Conservation (phyloP, 2,113 vertebrate species). For the Guaruba guarouba region DNA sequence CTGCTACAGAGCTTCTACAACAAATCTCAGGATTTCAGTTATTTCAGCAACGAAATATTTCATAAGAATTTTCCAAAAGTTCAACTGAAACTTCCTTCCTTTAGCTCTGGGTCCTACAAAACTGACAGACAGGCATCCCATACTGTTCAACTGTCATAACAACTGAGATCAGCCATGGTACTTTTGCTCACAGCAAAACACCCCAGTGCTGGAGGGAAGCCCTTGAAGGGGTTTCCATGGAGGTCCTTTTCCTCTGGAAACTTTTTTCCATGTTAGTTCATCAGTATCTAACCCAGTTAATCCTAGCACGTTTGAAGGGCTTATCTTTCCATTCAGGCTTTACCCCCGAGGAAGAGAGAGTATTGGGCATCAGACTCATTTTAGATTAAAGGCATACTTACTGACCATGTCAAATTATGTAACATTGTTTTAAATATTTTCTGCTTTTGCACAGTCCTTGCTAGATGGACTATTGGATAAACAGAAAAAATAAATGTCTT, state of each 20-base stretch:
- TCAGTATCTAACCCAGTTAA: conserved; percentile 28
- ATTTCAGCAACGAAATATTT: background rate
- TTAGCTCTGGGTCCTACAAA: background rate
- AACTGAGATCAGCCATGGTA: background rate
- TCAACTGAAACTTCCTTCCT: conserved; percentile 11
- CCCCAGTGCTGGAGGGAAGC: background rate
- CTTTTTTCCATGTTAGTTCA: conserved; percentile 2
- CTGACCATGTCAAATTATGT: conserved; percentile 28
- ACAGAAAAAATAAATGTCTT: background rate
- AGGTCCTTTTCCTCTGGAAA: conserved; percentile 15
- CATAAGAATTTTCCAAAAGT: conserved; percentile 13
- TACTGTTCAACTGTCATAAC: conserved; percentile 3
- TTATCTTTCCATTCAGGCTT: conserved; percentile 3
- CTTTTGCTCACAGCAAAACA: background rate
- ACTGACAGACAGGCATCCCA: background rate
- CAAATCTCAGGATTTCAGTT: background rate
- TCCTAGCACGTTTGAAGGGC: background rate
- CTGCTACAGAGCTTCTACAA: background rate
- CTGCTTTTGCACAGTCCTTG: background rate
- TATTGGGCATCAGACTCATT: background rate
- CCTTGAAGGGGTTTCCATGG: background rate
- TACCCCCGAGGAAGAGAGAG: background rate
- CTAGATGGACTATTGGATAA: background rate
- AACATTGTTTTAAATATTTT: background rate
- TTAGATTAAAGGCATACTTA: conserved; percentile 27